Conservation (phyloP, 2,113 vertebrate genomes). For the Tonatia bakeri region DNA sequence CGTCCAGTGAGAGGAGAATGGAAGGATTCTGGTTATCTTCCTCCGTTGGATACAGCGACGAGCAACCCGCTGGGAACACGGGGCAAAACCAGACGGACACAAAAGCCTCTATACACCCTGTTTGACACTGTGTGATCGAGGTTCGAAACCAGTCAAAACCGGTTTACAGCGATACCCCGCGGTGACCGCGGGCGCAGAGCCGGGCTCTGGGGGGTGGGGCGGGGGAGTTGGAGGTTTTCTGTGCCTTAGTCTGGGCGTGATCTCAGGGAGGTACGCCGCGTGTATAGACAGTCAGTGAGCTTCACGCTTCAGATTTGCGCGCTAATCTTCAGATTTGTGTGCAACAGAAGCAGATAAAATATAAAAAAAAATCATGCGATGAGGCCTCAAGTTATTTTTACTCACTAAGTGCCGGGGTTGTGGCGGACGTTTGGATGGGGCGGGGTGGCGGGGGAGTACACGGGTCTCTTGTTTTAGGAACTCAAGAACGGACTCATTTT, state of each 20-base stretch:
- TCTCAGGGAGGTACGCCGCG: neutral
- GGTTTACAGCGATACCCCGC: neutral
- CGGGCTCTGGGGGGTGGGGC: too few species aligned
- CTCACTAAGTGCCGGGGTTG: neutral
- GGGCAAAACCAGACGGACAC: neutral
- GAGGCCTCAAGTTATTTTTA: neutral
- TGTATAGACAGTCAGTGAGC: neutral
- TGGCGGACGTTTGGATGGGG: neutral
- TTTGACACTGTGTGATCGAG: neutral
- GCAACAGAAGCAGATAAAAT: neutral
- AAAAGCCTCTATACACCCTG: neutral
- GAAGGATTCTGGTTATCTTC: neutral
- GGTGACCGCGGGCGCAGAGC: neutral
- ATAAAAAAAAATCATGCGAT: neutral
- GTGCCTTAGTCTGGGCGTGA: neutral
- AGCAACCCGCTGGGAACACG: rapidly evolving
- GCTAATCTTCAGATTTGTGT: neutral
- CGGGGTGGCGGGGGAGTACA: neutral
- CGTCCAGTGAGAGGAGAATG: neutral
- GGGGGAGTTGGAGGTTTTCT: neutral
- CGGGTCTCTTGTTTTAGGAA: neutral
- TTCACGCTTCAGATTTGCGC: neutral
- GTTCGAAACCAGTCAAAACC: neutral
- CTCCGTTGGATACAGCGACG: neutral
- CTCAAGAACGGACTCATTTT: neutral